Evolutionary conservation across 35 echinoderm and acorn worm genomes (phyloP).

Genomic region (Strongylocentrotus purpuratus): DNA sequence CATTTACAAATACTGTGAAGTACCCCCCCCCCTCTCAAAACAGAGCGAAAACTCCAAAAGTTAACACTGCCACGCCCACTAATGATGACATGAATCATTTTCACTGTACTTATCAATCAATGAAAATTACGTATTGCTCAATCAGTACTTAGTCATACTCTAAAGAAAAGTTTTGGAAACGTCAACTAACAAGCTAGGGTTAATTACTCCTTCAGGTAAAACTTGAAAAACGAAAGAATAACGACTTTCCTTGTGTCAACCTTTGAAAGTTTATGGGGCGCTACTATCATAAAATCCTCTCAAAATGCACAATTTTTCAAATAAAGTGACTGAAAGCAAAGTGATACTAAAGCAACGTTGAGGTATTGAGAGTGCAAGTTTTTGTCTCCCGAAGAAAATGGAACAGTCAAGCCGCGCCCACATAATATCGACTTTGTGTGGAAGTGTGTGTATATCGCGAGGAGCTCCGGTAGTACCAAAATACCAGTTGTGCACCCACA

Average conservation of each 20-base stretch:
- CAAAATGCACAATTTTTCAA: neutral
- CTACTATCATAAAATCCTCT: neutral
- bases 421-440: neutral
- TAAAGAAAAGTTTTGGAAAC: slow-evolving; percentile 5
- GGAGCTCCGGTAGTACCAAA: neutral
- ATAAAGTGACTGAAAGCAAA: neutral
- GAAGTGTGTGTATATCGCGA: neutral
- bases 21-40: neutral
- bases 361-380: neutral
- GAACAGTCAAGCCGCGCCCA: slow-evolving; percentile 1
- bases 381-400: neutral
- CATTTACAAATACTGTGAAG: too few relatives aligned
- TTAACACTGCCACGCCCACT: neutral
- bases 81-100: neutral
- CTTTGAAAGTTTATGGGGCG: neutral
- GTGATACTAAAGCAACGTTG: neutral
- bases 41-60: neutral
- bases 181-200: neutral
- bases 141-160: neutral
- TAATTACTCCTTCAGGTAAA: neutral
- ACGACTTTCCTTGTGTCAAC: neutral
- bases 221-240: neutral
- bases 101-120: neutral
- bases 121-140: neutral
- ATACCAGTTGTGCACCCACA: neutral